Percentiles rank a stretch among this genome's conserved stretches.
Conservation (phyloP, 2,797 vertebrate genomes). For the Oophaga sylvatica region DNA sequence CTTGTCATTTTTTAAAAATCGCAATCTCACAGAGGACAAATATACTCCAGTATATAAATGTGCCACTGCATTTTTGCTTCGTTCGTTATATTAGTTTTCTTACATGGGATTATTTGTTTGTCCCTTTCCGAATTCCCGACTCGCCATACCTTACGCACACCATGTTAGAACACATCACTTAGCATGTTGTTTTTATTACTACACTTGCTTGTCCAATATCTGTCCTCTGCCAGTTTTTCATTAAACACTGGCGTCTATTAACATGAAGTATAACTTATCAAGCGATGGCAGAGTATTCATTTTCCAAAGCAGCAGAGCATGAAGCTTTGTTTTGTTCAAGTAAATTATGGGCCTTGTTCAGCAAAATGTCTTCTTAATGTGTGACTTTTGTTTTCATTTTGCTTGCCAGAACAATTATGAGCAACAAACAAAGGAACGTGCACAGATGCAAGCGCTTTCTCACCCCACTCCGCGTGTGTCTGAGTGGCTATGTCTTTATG, state of each 20-base stretch:
- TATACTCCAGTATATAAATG: background rate
- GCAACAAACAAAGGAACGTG: conserved; percentile 72
- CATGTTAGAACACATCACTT: background rate
- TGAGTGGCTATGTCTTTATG: conserved; percentile 67
- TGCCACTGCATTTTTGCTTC: background rate
- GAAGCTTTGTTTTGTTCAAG: conserved; percentile 56
- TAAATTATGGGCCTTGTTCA: conserved; percentile 1
- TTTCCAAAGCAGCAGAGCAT: conserved; percentile 15
- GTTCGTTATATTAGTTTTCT: background rate
- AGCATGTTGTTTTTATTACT: background rate
- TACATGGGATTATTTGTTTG: background rate
- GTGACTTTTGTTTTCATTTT: conserved; percentile 59
- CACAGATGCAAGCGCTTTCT: conserved; percentile 69
- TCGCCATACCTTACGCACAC: background rate
- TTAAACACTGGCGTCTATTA: background rate
- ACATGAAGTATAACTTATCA: background rate
- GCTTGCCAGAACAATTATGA: conserved; percentile 72
- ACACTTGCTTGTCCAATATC: background rate
- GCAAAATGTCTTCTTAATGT: conserved; percentile 23
- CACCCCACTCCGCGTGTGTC: conserved; percentile 62
- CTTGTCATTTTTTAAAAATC: too few species aligned
- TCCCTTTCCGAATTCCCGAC: background rate
- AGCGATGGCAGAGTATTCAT: conserved; percentile 14
- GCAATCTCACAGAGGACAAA: background rate
- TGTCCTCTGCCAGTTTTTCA: background rate